Base-by-base conservation (phyloP, 2,888 invertebrate genomes). In the Phrixothrix hirtus region DNA sequence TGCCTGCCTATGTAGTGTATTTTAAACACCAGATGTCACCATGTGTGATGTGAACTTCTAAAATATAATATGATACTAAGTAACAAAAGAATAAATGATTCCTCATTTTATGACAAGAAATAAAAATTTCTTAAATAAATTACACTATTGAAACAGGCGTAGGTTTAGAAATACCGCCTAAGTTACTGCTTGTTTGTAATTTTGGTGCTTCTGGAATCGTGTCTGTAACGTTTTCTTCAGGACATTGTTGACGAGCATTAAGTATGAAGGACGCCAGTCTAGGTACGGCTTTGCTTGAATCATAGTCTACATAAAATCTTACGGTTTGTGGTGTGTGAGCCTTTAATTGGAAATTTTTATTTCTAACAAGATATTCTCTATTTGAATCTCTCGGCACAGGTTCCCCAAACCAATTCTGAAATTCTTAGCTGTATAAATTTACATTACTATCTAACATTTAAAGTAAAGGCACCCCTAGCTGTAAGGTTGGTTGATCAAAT, bases 221-320 rank as follows among this genome's bases (percentile, higher is more conserved):
- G 7, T 27, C 17, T 3, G 34, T 61, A 49, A 47, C 50, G 55
- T 39, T 64, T 64, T 16, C 63, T 64, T 62, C 72, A 0, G 79
- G 81, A 62, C 83, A 84, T 6, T 83, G 81, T 39, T 81, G 79
- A 51, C 80, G 75, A 0, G 83, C 84, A 51, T 85, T 85, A 17
- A 85, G 69, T 21, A 80, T 65, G 21, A 83, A 79, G 0, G 75
- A 75, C 14, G 1, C 82, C 62, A 52, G 73, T 77, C 0, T 84
- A 83, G 0, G 78, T 69, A 15, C 74, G 75, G 41, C 72, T 75
- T 1, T 76, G 62, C 0, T 61, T 0, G 77, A 71, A 61, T 81
- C 79, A 70, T 81, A 83, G 50, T 81, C 81, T 1, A 84, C 81
- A 70, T 83, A 84, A 70, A 85, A 82, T 1, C 82, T 73, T 6